Evolutionary conservation across 2,888 invertebrate species (phyloP), one percentile per base, ranked within the genome.

Genomic region (Papilio elwesi): DNA sequence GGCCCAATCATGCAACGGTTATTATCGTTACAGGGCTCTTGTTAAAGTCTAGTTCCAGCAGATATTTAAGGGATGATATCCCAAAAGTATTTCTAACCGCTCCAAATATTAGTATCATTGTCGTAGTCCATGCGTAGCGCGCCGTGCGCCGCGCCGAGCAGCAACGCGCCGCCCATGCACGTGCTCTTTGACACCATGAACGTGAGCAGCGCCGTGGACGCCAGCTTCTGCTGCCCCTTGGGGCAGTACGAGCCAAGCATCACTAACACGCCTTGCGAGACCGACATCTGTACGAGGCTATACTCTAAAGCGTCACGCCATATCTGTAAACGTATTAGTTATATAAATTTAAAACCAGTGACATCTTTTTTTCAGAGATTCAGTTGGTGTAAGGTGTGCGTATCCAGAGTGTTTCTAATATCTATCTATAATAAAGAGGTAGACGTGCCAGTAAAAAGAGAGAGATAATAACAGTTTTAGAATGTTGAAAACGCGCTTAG

Each of bases 221-320:
- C 83, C 1, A 92, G 80, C 55, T 78, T 79, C 67, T 88, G 88
- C 47, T 85, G 85, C 12, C 83, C 76, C 70, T 87, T 85, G 0
- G 91, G 92, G 51, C 89, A 89, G 75, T 87, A 87, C 0, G 91
- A 81, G 7, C 93, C 93, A 6, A 93, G 82, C 92, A 92, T 93
- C 6, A 89, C 76, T 1, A 92, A 81, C 0, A 91, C 85, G 0
- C 94, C 94, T 76, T 92, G 91, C 0, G 86, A 85, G 0, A 92
- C 81, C 0, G 88, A 81, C 87, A 92, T 87, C 78, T 94, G 86
- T 12, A 94, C 71, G 0, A 94, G 80, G 0, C 90, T 80, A 75
- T 89, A 93, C 76, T 93, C 93, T 36, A 91, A 78, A 1, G 94
- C 93, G 59, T 90, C 87, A 0, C 89, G 87, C 93, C 93, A 94